Evolutionary conservation across 2,797 vertebrate species (phyloP), one percentile per base, ranked within the genome.

Genomic region (Pseudopleuronectes americanus): DNA sequence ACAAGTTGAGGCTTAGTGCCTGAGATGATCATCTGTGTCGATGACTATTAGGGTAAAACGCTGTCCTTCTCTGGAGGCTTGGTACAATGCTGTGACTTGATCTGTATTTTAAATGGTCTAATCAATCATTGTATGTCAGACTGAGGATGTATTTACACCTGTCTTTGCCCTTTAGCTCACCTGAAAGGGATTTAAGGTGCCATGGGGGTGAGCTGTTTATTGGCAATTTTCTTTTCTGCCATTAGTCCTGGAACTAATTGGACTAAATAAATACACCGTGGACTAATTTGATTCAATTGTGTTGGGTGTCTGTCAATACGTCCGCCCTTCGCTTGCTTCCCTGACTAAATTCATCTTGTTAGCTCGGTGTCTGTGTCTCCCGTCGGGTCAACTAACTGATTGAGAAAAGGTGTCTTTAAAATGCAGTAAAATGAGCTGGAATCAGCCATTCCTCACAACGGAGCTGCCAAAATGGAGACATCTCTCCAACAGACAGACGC

Each of bases 251-350:
- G 64, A 84, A 83, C 80, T 92, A 91, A 92, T 91, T 90, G 84
- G 85, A 81, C 82, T 81, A 87, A 90, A 90, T 91, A 85, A 89
- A 90, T 89, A 90, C 84, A 87, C 88, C 71, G 76, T 63, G 78
- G 88, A 87, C 84, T 92, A 88, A 91, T 91, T 90, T 87, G 77
- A 88, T 91, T 91, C 88, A 89, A 87, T 90, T 92, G 89, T 90
- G 86, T 84, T 88, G 24, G 8, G 77, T 84, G 86, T 87, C 85
- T 88, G 74, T 93, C 90, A 90, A 92, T 87, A 85, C 76, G 84
- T 84, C 80, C 6, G 76, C 74, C 87, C 88, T 89, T 89, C 84
- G 86, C 47, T 82, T 84, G 76, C 87, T 84, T 83, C 71, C 83
- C 77, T 71, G 68, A 66, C 79, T 84, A 82, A 87, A 88, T 89